A percentile compares a stretch with the other conserved stretches of the same genome.
Conservation (phyloP, 2,888 invertebrate species). For the Lasioglossum morio region DNA sequence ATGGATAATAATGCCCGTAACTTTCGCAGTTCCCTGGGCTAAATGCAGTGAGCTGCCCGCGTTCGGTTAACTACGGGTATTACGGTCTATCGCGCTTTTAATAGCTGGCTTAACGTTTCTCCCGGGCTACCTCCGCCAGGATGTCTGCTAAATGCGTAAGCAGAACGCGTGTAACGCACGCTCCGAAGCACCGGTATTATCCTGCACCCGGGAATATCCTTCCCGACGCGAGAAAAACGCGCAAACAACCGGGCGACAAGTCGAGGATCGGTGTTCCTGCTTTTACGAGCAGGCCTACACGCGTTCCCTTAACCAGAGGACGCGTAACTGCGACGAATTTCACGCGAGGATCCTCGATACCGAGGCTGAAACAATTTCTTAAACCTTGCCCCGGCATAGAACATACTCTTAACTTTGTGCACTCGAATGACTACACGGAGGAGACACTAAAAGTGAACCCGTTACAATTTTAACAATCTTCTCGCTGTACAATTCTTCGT, state of each 20-base stretch:
- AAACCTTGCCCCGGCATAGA: neutral
- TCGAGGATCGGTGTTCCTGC: conserved; percentile 12
- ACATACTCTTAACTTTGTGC: neutral
- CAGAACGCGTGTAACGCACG: conserved; percentile 56
- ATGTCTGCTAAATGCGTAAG: conserved; percentile 52
- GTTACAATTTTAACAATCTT: neutral
- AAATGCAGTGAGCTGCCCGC: conserved; percentile 61
- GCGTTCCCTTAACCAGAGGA: conserved; percentile 20
- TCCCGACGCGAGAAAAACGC: conserved; percentile 32
- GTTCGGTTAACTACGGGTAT: conserved; percentile 71
- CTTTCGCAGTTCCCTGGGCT: conserved; percentile 65
- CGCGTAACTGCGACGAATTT: conserved; percentile 17
- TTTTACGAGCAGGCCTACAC: conserved; percentile 29
- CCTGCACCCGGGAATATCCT: conserved; percentile 9
- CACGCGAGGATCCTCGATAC: neutral
- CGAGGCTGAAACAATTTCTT: neutral
- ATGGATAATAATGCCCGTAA: conserved; percentile 72
- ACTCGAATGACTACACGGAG: neutral
- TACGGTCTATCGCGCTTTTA: conserved; percentile 75
- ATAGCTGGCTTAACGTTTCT: conserved; percentile 71
- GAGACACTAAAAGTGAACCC: neutral
- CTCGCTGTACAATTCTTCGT: neutral
- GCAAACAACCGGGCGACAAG: conserved; percentile 39
- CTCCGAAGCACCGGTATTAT: conserved; percentile 33
- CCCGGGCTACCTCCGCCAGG: conserved; percentile 55